phyloP scores from a whole-genome alignment of 2,797 vertebrate genomes.

The Eospalax fontanierii region DNA sequence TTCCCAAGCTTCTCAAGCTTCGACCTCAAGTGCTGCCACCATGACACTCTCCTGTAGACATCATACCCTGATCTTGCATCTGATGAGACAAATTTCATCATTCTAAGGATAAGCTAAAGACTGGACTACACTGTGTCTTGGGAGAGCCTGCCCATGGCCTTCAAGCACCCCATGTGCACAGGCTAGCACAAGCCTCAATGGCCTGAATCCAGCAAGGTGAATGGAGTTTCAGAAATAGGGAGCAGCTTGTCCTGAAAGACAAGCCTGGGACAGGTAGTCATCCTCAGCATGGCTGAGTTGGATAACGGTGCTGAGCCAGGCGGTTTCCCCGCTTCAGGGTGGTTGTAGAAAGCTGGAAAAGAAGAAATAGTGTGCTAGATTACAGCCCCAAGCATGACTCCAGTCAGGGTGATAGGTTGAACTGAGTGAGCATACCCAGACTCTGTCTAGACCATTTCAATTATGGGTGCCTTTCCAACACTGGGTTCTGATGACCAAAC shows the following conservation, averaged over 20 bases:
- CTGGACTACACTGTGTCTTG: neutral
- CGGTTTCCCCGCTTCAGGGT: constrained; percentile 75
- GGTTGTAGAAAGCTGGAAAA: constrained; percentile 79
- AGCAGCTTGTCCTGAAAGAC: neutral
- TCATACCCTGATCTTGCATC: neutral
- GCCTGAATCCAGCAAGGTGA: neutral
- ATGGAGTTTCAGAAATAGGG: neutral
- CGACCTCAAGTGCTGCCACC: neutral
- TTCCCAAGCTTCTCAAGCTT: neutral
- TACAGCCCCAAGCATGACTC: neutral
- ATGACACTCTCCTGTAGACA: neutral
- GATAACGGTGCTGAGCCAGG: constrained; percentile 87
- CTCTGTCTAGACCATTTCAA: neutral
- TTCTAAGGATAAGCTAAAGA: neutral
- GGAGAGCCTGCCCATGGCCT: neutral
- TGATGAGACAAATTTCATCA: neutral
- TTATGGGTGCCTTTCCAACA: neutral
- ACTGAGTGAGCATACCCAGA: neutral
- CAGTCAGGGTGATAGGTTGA: too few species aligned
- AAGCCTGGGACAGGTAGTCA: neutral
- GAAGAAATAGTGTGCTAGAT: neutral
- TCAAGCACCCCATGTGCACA: neutral
- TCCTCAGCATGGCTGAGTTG: constrained; percentile 76
- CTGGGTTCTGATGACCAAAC: neutral
- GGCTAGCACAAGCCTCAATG: neutral